phyloP scores from a whole-genome alignment of 2,113 vertebrate genomes.

The Haemorhous mexicanus region DNA sequence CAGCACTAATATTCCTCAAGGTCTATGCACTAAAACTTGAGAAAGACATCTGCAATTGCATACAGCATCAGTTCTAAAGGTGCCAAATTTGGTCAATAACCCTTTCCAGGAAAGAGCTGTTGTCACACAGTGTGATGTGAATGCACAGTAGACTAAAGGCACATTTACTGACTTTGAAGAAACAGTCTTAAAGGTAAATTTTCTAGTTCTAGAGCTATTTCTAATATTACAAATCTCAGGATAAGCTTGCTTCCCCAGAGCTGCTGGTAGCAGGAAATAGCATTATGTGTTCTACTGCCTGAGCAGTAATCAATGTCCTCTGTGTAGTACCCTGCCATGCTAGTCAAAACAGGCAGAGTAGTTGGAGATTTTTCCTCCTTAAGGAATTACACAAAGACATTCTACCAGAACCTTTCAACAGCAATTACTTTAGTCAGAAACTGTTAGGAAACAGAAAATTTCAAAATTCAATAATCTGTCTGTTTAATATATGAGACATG shows the following conservation, averaged over 20 bases:
- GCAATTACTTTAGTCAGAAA: not conserved
- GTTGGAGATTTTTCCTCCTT: not conserved
- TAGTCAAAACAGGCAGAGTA: not conserved
- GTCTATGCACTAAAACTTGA: not conserved
- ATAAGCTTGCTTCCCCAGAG: not conserved
- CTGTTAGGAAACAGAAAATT: not conserved
- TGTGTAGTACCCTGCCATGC: not conserved
- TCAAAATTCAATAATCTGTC: not conserved
- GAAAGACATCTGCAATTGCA: not conserved
- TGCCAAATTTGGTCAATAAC: not conserved
- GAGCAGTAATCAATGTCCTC: not conserved
- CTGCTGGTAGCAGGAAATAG: not conserved
- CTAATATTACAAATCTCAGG: not conserved
- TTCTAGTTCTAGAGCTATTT: not conserved
- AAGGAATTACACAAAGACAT: not conserved
- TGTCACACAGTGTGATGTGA: not conserved
- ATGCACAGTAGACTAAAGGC: not conserved
- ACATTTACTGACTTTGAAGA: not conserved
- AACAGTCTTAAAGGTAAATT: not conserved
- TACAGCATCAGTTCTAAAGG: not conserved
- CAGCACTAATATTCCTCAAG: not conserved
- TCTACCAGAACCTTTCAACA: not conserved
- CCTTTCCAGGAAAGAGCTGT: not conserved
- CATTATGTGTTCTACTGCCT: not conserved
- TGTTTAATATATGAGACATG: not conserved